These are phyloP conservation scores for Ochropleura leucogaster DNA, from an alignment of 2,888 invertebrate genomes.

Conservation along the genomic window DNA sequence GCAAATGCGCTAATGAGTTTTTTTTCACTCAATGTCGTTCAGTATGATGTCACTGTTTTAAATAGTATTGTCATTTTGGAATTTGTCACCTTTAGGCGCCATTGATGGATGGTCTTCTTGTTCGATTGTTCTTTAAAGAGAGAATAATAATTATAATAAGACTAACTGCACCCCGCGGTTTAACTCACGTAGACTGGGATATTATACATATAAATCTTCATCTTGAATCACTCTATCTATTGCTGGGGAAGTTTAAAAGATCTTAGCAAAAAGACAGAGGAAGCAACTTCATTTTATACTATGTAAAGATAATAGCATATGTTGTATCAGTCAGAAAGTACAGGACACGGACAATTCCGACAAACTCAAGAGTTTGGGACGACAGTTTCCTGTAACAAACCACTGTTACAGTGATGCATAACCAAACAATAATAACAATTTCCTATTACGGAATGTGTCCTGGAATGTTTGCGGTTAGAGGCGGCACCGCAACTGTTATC, in stretches of 20 bases:
- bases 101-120: constrained; percentile 9
- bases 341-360: not conserved
- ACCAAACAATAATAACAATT: constrained; percentile 8
- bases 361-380: constrained; percentile 13
- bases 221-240: too few relatives aligned
- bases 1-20: constrained; percentile 26
- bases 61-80: constrained; percentile 29
- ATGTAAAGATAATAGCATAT: too few relatives aligned
- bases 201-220: too few relatives aligned
- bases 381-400: not conserved
- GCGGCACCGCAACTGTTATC: not conserved
- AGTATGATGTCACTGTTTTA: constrained; percentile 10
- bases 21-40: constrained; percentile 25
- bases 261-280: too few relatives aligned
- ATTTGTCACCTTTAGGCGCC: constrained; percentile 25
- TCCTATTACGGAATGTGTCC: constrained; percentile 3
- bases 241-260: too few relatives aligned
- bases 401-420: not conserved
- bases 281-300: too few relatives aligned
- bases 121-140: not conserved
- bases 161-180: too few relatives aligned
- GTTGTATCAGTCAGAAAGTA: not conserved
- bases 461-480: constrained; percentile 20
- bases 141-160: not conserved
- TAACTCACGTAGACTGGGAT: too few relatives aligned